Percentiles rank a stretch among this genome's conserved stretches.
These are phyloP conservation scores for Heliconius sara DNA, from an alignment of 2,888 invertebrate species.

Conservation along the genomic window DNA sequence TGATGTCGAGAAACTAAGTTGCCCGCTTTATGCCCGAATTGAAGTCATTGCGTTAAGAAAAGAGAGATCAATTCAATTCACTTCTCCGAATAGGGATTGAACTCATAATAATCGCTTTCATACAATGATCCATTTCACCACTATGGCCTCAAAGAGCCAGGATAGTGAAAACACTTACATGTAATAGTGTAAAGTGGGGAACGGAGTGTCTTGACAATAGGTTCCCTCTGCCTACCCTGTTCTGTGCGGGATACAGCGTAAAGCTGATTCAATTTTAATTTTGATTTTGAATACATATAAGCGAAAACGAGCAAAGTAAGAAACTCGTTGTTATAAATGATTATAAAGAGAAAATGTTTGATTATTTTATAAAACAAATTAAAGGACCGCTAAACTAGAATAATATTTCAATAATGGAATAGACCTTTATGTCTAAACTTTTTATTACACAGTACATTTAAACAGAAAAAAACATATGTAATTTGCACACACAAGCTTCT, in stretches of 20 bases:
- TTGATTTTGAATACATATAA: too few species aligned
- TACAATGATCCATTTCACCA: too few species aligned
- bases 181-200: neutral
- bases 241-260: too few species aligned
- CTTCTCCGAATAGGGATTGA: neutral
- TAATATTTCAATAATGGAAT: neutral
- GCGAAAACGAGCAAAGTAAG: too few species aligned
- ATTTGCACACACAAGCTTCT: conserved; percentile 29
- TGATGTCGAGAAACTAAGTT: too few species aligned
- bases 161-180: conserved; percentile 5
- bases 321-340: too few species aligned
- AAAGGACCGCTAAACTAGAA: neutral
- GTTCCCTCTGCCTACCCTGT: too few species aligned
- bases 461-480: conserved; percentile 17
- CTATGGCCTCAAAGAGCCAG: neutral
- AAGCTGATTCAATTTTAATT: too few species aligned
- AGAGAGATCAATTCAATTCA: neutral
- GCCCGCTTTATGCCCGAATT: neutral
- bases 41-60: too few species aligned
- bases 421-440: neutral
- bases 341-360: too few species aligned
- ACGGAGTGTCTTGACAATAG: neutral
- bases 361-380: neutral
- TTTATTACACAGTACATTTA: neutral
- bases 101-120: too few species aligned